Conservation (phyloP, 2,113 vertebrate genomes). For the Otus sunia region DNA sequence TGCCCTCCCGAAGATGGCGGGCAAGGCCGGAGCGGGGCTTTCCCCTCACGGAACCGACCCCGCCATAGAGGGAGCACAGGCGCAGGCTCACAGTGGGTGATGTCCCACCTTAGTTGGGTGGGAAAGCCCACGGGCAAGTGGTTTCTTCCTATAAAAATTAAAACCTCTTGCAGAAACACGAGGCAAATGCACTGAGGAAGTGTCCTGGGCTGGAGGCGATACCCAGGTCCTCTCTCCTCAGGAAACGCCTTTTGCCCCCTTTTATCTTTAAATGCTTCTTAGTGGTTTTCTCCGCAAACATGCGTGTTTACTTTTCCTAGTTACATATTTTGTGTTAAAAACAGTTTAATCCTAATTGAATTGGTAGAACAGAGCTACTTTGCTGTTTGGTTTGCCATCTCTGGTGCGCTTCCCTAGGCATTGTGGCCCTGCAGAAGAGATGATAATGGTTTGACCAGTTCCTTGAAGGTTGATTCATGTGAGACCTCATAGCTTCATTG, state of each 20-base stretch:
- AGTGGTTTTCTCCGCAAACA: accelerated
- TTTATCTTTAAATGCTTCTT: not conserved
- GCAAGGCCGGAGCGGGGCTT: not conserved
- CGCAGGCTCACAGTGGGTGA: no score
- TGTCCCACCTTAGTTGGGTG: accelerated
- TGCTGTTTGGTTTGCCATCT: not conserved
- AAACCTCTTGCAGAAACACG: not conserved
- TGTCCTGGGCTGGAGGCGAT: not conserved
- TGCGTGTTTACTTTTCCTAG: not conserved
- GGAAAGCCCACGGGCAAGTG: not conserved
- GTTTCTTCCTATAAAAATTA: not conserved
- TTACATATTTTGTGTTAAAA: not conserved
- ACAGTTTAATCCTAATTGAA: not conserved
- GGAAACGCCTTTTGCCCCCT: not conserved
- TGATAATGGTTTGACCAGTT: not conserved
- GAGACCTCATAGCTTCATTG: not conserved
- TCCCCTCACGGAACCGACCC: no score
- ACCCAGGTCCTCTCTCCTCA: no score
- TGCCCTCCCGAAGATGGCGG: not conserved
- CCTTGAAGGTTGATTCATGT: not conserved
- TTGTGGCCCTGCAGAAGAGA: accelerated
- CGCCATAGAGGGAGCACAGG: not conserved
- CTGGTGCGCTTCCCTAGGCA: not conserved
- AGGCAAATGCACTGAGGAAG: not conserved
- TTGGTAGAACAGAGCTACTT: not conserved